Conservation (phyloP, 2,888 invertebrate species). For the Nymphalis urticae region DNA sequence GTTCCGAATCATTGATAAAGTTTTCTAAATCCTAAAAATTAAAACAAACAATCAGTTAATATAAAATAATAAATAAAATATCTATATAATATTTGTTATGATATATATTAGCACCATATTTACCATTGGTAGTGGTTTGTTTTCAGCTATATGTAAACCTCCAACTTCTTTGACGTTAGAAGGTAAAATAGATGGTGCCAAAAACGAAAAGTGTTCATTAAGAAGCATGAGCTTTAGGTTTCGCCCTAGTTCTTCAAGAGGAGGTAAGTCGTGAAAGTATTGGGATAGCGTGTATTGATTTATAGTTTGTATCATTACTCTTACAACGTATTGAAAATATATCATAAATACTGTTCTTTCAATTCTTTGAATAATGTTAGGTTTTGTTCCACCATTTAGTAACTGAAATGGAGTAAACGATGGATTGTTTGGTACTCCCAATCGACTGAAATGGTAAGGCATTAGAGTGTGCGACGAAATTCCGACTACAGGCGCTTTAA, state of each 20-base stretch:
- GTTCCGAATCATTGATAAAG: slow-evolving; percentile 83
- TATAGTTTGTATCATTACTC: slow-evolving; percentile 47
- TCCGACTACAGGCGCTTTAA: slow-evolving; percentile 80
- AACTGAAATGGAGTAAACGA: slow-evolving; percentile 81
- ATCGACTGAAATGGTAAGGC: slow-evolving; percentile 80
- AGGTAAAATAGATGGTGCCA: slow-evolving; percentile 75
- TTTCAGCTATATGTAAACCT: slow-evolving; percentile 76
- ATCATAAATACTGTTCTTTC: slow-evolving; percentile 61
- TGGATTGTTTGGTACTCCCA: slow-evolving; percentile 82
- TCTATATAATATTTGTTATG: background rate
- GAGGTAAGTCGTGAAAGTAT: slow-evolving; percentile 72
- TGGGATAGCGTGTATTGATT: slow-evolving; percentile 58
- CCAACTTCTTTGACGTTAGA: slow-evolving; percentile 82
- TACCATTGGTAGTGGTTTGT: slow-evolving; percentile 59
- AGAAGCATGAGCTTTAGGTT: slow-evolving; percentile 77
- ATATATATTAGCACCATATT: slow-evolving; percentile 28
- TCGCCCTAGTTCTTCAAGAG: slow-evolving; percentile 72
- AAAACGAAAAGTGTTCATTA: slow-evolving; percentile 80
- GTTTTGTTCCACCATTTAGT: slow-evolving; percentile 72
- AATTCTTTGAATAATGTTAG: slow-evolving; percentile 74
- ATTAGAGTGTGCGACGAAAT: slow-evolving; percentile 78
- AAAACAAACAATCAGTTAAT: background rate
- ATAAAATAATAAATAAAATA: background rate
- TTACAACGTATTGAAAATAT: slow-evolving; percentile 46
- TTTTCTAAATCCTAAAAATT: slow-evolving; percentile 76